These are phyloP conservation scores for Myotis vivesi DNA, from an alignment of 2,797 vertebrate species.

Conservation along the genomic window DNA sequence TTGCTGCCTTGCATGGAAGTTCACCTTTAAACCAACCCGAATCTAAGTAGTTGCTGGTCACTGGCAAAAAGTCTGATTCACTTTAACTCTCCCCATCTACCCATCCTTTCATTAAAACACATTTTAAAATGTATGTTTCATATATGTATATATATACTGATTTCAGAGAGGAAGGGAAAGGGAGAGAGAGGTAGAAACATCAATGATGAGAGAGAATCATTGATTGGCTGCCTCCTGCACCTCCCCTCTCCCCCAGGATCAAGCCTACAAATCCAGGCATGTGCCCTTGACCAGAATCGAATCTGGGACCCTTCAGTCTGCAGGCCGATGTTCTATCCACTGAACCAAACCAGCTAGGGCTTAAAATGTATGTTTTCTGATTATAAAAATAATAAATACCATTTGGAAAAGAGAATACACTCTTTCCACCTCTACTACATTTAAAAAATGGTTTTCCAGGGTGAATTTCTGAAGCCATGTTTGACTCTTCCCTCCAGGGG, in stretches of 20 bases:
- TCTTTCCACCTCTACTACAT: neutral
- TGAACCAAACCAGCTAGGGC: no score
- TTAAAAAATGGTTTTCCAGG: neutral
- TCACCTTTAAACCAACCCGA: neutral
- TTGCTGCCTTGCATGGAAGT: neutral
- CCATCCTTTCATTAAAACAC: neutral
- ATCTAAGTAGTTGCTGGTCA: neutral
- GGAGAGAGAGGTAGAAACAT: no score
- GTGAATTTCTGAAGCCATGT: neutral
- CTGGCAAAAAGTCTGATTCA: neutral
- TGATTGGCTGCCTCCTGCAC: no score
- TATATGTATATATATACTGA: neutral
- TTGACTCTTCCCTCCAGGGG: neutral
- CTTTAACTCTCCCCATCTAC: neutral
- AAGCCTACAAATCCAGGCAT: no score
- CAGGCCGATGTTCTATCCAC: no score
- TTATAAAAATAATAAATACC: conserved; percentile 46
- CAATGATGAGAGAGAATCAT: no score
- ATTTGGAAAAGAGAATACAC: neutral
- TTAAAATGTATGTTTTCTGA: neutral
- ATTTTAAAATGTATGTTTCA: neutral
- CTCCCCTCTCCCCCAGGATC: no score
- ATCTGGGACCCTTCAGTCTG: no score
- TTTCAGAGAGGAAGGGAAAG: no score
- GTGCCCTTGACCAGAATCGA: no score